Evolutionary conservation across 2,888 invertebrate species (phyloP).

Genomic region (Itoplectis maculator): DNA sequence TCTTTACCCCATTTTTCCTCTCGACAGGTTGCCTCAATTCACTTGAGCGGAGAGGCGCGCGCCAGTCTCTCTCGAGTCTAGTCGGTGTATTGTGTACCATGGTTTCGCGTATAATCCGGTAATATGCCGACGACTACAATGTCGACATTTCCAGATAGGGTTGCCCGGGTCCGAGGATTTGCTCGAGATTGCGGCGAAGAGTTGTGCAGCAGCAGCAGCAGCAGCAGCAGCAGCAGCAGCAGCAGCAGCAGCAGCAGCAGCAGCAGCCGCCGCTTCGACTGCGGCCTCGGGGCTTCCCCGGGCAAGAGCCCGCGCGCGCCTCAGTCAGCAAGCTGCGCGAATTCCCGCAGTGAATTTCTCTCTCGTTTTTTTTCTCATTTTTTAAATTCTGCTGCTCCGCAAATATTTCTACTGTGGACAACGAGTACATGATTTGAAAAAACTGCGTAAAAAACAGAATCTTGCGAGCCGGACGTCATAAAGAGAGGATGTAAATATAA

Average conservation of each 20-base stretch:
- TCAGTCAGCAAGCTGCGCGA: conserved; percentile 7
- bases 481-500: too few relatives aligned
- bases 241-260: conserved; percentile 18
- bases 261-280: conserved; percentile 21
- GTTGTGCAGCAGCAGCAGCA: conserved; percentile 31
- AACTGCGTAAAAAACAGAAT: background rate
- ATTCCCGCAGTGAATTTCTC: background rate
- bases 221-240: too few relatives aligned
- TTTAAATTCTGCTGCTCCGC: conserved; percentile 8
- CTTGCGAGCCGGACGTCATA: background rate
- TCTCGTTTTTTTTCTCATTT: background rate
- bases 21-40: conserved; percentile 32
- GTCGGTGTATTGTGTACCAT: conserved; percentile 65
- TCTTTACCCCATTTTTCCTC: conserved; percentile 36
- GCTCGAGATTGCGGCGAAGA: conserved; percentile 56
- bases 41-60: conserved; percentile 20
- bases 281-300: conserved; percentile 11
- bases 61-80: conserved; percentile 68
- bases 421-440: background rate
- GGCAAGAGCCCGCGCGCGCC: background rate
- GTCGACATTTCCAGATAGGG: conserved; percentile 63
- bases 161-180: conserved; percentile 54
- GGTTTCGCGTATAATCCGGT: conserved; percentile 71
- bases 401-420: background rate
- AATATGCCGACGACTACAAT: conserved; percentile 71